Base-by-base conservation (phyloP, 1,140 invertebrate genomes). In the Drosophila lacertosa region DNA sequence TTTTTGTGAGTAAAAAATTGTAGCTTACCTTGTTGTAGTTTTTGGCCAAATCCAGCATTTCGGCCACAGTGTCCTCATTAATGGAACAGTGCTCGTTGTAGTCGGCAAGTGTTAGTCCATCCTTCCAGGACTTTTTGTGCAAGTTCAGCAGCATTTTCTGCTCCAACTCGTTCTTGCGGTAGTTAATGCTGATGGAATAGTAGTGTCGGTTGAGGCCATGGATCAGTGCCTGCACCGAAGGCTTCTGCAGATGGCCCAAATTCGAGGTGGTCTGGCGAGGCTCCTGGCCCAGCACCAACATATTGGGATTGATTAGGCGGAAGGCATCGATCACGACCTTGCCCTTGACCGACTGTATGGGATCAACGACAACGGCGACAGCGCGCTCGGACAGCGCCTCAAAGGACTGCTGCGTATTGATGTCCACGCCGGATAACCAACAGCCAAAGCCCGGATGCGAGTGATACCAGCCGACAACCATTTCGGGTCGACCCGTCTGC, bases 381-480 rank as follows among this genome's bases (percentile, higher is more conserved):
- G 99, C 99, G 90, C 99, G 93, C 91, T 99, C 98, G 45, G 98
- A 99, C 0, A 99, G 92, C 6, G 98, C 98, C 93, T 99, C 99
- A 92, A 99, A 99, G 74, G 98, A 99, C 91, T 99, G 99, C 91
- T 99, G 99, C 9, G 99, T 99, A 89, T 99, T 99, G 75, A 99
- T 99, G 92, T 99, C 99, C 1, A 99, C 99, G 55, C 98, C 97
- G n/a, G 99, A 99, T 15, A 99, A 93, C 99, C 99, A 99, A 91
- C 99, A 99, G 35, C 99, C 99, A 93, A 99, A 99, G 35, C 99
- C 99, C 83, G 99, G 99, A 95, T 99, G 99, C 47, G 98, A 99
- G 90, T 99, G 99, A 88, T 99, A 99, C 99, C 99, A 99, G 45
- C 99, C 99, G 44, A 99, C 99, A 10, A 99, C 99, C 99, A 99